Percentiles rank a stretch among this genome's conserved stretches.
Conservation (phyloP, 2,797 vertebrate species). For the Pangasius macronema region DNA sequence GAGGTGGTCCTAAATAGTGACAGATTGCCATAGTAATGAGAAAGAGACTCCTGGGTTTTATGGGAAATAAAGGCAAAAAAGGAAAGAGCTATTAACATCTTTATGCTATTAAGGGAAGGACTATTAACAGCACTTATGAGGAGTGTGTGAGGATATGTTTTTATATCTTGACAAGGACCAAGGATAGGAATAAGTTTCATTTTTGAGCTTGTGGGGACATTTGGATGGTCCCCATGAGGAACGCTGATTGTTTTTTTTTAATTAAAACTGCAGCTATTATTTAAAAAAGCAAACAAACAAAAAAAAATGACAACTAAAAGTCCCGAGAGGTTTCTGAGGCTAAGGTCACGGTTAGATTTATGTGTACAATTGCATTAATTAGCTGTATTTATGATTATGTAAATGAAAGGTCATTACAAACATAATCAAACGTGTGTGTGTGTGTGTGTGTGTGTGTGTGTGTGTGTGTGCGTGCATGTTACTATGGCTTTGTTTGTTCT, state of each 20-base stretch:
- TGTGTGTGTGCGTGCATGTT: background rate
- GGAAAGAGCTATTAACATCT: background rate
- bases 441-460: slow-evolving; percentile 4
- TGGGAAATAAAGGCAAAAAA: background rate
- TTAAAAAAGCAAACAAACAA: background rate
- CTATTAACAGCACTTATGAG: background rate
- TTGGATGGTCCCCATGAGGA: background rate
- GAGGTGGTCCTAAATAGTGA: slow-evolving; percentile 33
- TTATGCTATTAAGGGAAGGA: background rate
- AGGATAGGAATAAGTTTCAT: background rate
- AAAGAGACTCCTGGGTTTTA: slow-evolving; percentile 37
- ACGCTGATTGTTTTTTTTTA: too few relatives aligned
- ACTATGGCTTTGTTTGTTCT: background rate
- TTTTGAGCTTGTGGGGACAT: background rate
- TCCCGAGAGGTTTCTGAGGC: too few relatives aligned
- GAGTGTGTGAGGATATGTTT: background rate
- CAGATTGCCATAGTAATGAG: slow-evolving; percentile 27
- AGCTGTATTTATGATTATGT: background rate
- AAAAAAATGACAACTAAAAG: too few relatives aligned
- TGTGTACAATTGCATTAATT: background rate
- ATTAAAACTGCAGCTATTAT: background rate
- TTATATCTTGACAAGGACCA: background rate
- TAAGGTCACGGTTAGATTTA: background rate
- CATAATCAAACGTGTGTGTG: background rate
- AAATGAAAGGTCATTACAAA: background rate